Percentiles rank a stretch among this genome's conserved stretches.
Conservation (phyloP, 1,140 invertebrate species). For the Diabrotica undecimpunctata region DNA sequence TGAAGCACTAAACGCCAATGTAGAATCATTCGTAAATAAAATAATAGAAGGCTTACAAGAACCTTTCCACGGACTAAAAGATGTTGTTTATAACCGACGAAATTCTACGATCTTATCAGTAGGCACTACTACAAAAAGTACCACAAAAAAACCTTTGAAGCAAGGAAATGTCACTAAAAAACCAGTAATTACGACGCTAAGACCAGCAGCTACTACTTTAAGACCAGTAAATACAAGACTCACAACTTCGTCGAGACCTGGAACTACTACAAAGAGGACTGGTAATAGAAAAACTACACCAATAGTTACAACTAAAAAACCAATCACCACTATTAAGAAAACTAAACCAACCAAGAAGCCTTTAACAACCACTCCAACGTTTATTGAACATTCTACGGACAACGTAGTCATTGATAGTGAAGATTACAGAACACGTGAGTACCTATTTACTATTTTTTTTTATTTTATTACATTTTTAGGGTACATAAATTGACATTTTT, state of each 20-base stretch:
- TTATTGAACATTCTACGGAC: constrained; percentile 48
- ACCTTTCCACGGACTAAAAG: constrained; percentile 74
- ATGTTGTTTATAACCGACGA: constrained; percentile 58
- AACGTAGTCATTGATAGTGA: constrained; percentile 49
- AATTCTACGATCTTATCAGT: constrained; percentile 35
- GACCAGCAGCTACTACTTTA: constrained; percentile 31
- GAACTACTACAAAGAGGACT: constrained; percentile 32
- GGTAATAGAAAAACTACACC: constrained; percentile 45
- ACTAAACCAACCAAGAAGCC: constrained; percentile 30
- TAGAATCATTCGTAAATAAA: constrained; percentile 76
- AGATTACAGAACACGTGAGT: constrained; percentile 65
- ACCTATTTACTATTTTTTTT: not conserved
- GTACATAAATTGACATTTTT: no score
- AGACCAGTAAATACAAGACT: constrained; percentile 36
- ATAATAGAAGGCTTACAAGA: constrained; percentile 76
- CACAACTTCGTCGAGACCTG: constrained; percentile 25
- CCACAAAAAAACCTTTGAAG: constrained; percentile 39
- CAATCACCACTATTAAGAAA: constrained; percentile 38
- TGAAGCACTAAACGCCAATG: constrained; percentile 69
- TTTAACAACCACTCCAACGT: constrained; percentile 34
- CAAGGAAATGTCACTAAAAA: constrained; percentile 39
- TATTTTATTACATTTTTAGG: not conserved
- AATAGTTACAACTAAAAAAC: constrained; percentile 47
- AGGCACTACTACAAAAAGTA: constrained; percentile 48
- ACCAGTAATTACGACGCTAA: constrained; percentile 36